Percentiles rank a stretch among this genome's conserved stretches.
Evolutionary conservation across 37 sponge, comb jelly and placozoan species (phyloP).

Genomic region (Beroe ovata): DNA sequence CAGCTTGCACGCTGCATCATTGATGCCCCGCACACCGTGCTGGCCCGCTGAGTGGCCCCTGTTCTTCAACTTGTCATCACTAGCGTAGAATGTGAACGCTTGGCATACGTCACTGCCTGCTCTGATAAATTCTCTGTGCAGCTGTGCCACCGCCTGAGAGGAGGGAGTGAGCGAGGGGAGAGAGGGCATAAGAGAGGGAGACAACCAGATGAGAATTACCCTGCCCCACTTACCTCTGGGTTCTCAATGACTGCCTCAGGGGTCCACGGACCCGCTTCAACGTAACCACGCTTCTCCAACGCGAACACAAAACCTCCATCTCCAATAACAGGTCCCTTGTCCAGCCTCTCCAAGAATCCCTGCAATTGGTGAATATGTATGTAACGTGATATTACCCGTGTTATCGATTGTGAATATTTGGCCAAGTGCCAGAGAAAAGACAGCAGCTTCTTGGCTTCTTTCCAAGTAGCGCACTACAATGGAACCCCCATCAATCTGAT

Average conservation of each 20-base stretch:
- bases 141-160: slow-evolving; percentile 40
- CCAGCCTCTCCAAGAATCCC: slow-evolving; percentile 69
- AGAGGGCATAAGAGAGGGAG: neutral
- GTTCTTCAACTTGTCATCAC: slow-evolving; percentile 70
- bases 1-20: slow-evolving; percentile 68
- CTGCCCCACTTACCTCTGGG: slow-evolving; percentile 72
- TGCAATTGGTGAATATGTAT: too few relatives aligned
- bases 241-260: slow-evolving; percentile 69
- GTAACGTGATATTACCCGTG: too few relatives aligned
- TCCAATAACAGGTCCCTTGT: slow-evolving; percentile 68
- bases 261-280: slow-evolving; percentile 72
- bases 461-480: too few relatives aligned
- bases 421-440: too few relatives aligned
- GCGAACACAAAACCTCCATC: slow-evolving; percentile 72
- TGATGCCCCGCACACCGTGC: slow-evolving; percentile 56
- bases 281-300: slow-evolving; percentile 71
- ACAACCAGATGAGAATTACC: too few relatives aligned
- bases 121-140: slow-evolving; percentile 70
- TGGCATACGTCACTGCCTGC: slow-evolving; percentile 70
- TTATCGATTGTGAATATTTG: too few relatives aligned
- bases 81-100: slow-evolving; percentile 72
- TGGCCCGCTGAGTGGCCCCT: slow-evolving; percentile 66
- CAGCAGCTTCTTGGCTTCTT: too few relatives aligned
- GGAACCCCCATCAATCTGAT: too few relatives aligned
- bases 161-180: too few relatives aligned